Evolutionary conservation across 2,797 vertebrate genomes (phyloP).

Genomic region (Micromesistius poutassou): DNA sequence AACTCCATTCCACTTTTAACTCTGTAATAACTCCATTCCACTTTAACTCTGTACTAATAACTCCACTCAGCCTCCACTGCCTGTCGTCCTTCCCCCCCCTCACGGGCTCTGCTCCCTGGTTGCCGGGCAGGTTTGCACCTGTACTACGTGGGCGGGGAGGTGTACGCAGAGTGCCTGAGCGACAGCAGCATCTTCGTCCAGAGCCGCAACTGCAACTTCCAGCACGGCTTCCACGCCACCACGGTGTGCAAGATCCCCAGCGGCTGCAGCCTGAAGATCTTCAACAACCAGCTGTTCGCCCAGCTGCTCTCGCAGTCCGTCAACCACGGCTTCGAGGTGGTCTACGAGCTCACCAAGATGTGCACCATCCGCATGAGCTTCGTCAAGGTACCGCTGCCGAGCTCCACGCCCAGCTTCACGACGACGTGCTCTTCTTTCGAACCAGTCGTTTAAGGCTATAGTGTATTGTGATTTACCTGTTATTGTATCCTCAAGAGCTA

Average conservation of each 20-base stretch:
- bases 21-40: no score
- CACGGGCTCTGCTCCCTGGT: not conserved
- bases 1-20: no score
- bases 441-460: not conserved
- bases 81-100: not conserved
- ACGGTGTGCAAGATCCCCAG: conserved; percentile 98
- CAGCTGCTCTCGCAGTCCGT: conserved; percentile 96
- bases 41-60: no score
- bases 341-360: conserved; percentile 98
- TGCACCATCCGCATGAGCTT: conserved; percentile 98
- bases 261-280: conserved; percentile 98
- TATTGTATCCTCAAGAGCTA: not conserved
- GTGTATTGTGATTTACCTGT: not conserved
- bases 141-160: conserved; percentile 95
- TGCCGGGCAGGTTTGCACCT: conserved; percentile 84
- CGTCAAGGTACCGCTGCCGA: conserved; percentile 81
- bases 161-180: conserved; percentile 95
- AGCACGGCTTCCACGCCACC: conserved; percentile 96
- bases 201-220: conserved; percentile 98
- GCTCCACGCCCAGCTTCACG: not conserved
- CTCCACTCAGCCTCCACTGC: not conserved
- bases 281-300: conserved; percentile 98
- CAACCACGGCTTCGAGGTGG: conserved; percentile 95
- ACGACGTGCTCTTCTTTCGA: not conserved
- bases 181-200: conserved; percentile 99